A percentile compares a stretch with the other conserved stretches of the same genome.
Conservation (phyloP, 2,113 vertebrate genomes). For the Pangasianodon hypophthalmus region DNA sequence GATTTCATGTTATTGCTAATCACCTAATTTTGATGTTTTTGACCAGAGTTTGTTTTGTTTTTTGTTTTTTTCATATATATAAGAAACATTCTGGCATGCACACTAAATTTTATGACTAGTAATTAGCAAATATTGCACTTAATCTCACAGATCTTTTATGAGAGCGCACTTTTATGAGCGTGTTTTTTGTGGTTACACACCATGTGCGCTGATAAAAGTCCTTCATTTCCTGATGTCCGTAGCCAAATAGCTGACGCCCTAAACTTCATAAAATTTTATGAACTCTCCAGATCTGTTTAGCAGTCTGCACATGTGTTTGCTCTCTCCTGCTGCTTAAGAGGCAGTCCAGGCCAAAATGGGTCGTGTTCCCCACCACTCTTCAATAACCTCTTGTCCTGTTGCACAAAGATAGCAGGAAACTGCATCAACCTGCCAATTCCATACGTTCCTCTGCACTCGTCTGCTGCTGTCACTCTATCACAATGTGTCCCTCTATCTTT, state of each 20-base stretch:
- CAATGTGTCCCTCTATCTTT: conserved; percentile 38
- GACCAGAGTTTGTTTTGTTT: not conserved
- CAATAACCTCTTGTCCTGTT: conserved; percentile 42
- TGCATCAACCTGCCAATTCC: conserved; percentile 38
- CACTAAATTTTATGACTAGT: not conserved
- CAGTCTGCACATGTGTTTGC: not conserved
- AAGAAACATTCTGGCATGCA: not conserved
- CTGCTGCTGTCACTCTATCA: conserved; percentile 40
- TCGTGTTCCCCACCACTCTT: not conserved
- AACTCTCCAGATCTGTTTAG: conserved; percentile 15
- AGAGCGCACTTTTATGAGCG: not conserved
- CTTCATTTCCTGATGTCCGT: conserved; percentile 2
- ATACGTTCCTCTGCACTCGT: conserved; percentile 12
- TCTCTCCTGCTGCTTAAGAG: not conserved
- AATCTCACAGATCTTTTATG: conserved; percentile 18
- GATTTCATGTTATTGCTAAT: not conserved
- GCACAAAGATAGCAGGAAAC: conserved; percentile 39
- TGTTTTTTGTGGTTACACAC: conserved; percentile 13
- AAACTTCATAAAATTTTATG: conserved; percentile 15
- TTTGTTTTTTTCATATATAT: no score
- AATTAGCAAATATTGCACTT: conserved; percentile 21
- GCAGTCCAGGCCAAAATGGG: not conserved
- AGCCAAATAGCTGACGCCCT: not conserved
- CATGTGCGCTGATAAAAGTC: conserved; percentile 8
- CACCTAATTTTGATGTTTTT: not conserved